Evolutionary conservation across 2,888 invertebrate species (phyloP).

Genomic region (Cheilosia urbana): DNA sequence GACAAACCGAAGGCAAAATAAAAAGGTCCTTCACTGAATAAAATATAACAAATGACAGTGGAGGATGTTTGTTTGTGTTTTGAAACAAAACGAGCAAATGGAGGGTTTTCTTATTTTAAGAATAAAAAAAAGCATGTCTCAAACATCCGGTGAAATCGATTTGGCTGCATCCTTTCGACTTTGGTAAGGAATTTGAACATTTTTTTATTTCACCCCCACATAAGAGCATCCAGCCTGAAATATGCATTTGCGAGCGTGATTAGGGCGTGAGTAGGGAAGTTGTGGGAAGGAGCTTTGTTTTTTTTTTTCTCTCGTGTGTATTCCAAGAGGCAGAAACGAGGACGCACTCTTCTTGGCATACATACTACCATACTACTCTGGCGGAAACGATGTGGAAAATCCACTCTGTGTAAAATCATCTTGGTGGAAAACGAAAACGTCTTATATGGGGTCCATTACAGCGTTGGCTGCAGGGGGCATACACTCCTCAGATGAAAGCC

Average conservation of each 20-base stretch:
- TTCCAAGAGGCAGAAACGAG: slow-evolving; percentile 23
- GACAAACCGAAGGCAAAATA: neutral
- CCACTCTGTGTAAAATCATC: slow-evolving; percentile 64
- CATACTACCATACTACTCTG: neutral
- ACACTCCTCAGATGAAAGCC: slow-evolving; percentile 57
- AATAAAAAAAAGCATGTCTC: slow-evolving; percentile 27
- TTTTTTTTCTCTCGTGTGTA: neutral
- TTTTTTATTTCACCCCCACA: slow-evolving; percentile 15
- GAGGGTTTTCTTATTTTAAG: neutral
- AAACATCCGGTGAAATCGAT: slow-evolving; percentile 53
- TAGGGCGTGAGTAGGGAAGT: slow-evolving; percentile 33
- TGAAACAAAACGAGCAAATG: slow-evolving; percentile 24
- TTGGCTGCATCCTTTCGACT: slow-evolving; percentile 53
- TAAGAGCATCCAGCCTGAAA: slow-evolving; percentile 17
- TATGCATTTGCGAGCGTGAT: slow-evolving; percentile 35
- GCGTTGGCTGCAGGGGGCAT: too few species aligned
- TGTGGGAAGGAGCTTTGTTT: slow-evolving; percentile 40
- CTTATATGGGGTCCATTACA: slow-evolving; percentile 64
- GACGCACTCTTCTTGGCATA: slow-evolving; percentile 57
- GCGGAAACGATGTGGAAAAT: slow-evolving; percentile 63
- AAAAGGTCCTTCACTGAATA: slow-evolving; percentile 59
- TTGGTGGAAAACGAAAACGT: slow-evolving; percentile 72
- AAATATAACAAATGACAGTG: slow-evolving; percentile 71
- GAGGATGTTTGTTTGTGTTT: slow-evolving; percentile 44
- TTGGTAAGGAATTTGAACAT: slow-evolving; percentile 38